A percentile compares a stretch with the other conserved stretches of the same genome.
phyloP scores from a whole-genome alignment of 2,113 vertebrate species.

The Macheiramphus alcinus region DNA sequence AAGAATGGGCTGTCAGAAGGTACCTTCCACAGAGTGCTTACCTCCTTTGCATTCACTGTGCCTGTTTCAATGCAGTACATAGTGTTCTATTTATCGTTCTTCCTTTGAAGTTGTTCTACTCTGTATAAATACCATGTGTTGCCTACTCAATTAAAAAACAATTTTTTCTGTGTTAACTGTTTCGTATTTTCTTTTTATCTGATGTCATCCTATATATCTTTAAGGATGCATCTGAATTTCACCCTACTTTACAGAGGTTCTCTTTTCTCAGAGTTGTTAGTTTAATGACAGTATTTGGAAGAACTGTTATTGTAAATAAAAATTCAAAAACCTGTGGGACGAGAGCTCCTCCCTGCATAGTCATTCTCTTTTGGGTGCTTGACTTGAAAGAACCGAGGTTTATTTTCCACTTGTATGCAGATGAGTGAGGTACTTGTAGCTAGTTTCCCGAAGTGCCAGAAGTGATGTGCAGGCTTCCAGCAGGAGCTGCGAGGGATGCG shows the following conservation, averaged over 20 bases:
- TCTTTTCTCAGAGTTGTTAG: background rate
- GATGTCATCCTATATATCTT: background rate
- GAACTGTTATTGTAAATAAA: background rate
- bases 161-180: background rate
- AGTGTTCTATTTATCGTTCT: background rate
- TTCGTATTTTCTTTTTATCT: constrained; percentile 17
- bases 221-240: background rate
- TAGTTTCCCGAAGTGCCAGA: background rate
- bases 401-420: background rate
- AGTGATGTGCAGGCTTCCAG: background rate
- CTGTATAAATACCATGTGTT: background rate
- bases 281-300: background rate
- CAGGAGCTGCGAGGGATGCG: fast-evolving
- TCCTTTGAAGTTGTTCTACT: background rate
- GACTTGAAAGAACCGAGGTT: background rate
- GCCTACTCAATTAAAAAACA: background rate
- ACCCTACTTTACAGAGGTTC: background rate
- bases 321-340: background rate
- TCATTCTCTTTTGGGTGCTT: background rate
- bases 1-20: background rate
- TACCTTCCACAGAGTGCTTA: background rate
- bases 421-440: background rate
- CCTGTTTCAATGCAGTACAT: background rate
- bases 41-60: background rate
- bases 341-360: background rate